Evolutionary conservation across 2,888 invertebrate genomes (phyloP).

Genomic region (Aplocera efformata): DNA sequence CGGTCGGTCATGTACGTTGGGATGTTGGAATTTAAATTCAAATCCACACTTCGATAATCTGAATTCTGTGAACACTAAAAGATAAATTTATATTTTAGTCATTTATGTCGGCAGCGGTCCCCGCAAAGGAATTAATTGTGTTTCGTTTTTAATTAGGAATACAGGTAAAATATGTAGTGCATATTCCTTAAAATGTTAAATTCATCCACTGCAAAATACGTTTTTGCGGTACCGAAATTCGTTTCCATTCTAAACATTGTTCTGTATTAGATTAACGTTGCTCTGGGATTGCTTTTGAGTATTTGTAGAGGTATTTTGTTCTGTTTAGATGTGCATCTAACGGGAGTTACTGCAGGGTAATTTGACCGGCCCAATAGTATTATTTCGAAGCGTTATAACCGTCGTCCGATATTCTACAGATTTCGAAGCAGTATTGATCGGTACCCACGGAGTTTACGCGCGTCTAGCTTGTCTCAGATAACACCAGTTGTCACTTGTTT

Average conservation of each 20-base stretch:
- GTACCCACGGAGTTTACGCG: conserved; percentile 35
- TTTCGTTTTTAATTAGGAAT: conserved; percentile 12
- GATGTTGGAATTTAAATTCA: conserved; percentile 13
- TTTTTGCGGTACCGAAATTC: conserved; percentile 5
- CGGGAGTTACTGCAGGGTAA: conserved; percentile 30
- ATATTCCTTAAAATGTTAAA: conserved; percentile 7
- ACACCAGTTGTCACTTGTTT: conserved; percentile 42
- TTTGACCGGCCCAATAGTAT: conserved; percentile 35
- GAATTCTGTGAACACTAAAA: conserved; percentile 8
- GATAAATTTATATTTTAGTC: conserved; percentile 7
- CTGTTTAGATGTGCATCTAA: conserved; percentile 1
- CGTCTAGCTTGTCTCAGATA: conserved; percentile 47
- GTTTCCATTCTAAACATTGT: neutral
- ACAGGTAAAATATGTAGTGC: conserved; percentile 3
- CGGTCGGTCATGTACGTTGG: conserved; percentile 8
- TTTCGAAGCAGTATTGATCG: conserved; percentile 45
- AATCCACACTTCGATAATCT: conserved; percentile 10
- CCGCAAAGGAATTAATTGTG: neutral
- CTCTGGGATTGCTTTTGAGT: neutral
- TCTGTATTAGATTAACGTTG: conserved; percentile 1
- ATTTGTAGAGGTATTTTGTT: neutral
- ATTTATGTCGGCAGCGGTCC: neutral
- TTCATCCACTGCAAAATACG: neutral
- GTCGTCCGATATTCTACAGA: conserved; percentile 42
- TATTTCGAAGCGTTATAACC: conserved; percentile 45